Percentiles rank a stretch among this genome's conserved stretches.
Conservation (phyloP, 1,140 invertebrate genomes). For the Macrocentrus cingulum region DNA sequence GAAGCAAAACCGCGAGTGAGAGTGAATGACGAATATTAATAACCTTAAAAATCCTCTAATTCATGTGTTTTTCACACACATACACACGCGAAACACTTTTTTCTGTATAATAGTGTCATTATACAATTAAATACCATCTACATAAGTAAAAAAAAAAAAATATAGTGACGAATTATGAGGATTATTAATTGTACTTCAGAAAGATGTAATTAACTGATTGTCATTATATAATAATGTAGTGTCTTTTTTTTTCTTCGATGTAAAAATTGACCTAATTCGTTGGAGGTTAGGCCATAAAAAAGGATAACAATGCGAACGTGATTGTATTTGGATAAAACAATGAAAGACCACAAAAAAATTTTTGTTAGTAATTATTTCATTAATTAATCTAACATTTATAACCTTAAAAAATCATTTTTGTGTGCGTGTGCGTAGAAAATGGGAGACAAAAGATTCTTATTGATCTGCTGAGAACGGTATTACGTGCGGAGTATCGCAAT, state of each 20-base stretch:
- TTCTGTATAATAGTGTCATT: too few relatives aligned
- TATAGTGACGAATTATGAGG: conserved; percentile 10
- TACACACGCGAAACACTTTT: too few relatives aligned
- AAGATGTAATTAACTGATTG: conserved; percentile 44
- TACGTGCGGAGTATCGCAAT: conserved; percentile 40
- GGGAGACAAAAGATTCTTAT: too few relatives aligned
- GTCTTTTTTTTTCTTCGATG: conserved; percentile 50
- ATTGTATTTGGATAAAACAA: conserved; percentile 33
- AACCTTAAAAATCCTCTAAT: too few relatives aligned
- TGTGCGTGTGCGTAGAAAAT: too few relatives aligned
- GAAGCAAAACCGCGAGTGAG: conserved; percentile 25
- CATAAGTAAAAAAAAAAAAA: not conserved
- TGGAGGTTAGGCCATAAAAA: conserved; percentile 38
- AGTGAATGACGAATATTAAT: too few relatives aligned
- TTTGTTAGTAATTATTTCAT: conserved; percentile 4
- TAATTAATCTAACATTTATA: not conserved
- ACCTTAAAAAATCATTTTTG: too few relatives aligned
- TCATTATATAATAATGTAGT: conserved; percentile 55
- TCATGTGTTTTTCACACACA: too few relatives aligned
- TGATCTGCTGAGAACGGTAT: conserved; percentile 34
- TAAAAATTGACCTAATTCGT: conserved; percentile 55
- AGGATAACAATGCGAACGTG: conserved; percentile 31
- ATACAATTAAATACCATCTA: conserved; percentile 1
- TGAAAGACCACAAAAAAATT: conserved; percentile 6
- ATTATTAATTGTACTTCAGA: conserved; percentile 20